phyloP scores from a whole-genome alignment of 53 echinoderm and acorn worm genomes.

The Henricia sp. region DNA sequence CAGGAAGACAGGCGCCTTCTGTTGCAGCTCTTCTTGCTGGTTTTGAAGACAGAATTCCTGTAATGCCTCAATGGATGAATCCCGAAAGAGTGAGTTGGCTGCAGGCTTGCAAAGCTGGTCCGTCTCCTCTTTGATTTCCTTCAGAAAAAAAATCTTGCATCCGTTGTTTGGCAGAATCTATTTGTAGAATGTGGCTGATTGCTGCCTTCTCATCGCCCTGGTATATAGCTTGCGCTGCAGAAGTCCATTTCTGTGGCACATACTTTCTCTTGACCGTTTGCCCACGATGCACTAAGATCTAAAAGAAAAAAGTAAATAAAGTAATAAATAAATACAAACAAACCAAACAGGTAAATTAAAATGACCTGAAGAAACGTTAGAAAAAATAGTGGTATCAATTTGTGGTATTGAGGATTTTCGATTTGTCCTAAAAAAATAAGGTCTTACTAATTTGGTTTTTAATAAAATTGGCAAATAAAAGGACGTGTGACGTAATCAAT shows the following conservation, averaged over 20 bases:
- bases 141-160: not conserved
- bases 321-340: no score
- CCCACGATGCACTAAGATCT: not conserved
- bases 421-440: no score
- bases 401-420: no score
- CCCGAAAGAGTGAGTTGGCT: conserved; percentile 10
- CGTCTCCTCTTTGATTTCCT: not conserved
- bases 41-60: not conserved
- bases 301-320: not conserved
- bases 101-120: not conserved
- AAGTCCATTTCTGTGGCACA: not conserved
- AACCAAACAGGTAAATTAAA: no score
- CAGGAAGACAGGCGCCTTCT: not conserved
- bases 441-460: no score
- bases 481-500: no score
- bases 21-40: conserved; percentile 6
- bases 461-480: no score
- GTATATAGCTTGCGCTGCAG: not conserved
- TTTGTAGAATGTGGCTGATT: not conserved
- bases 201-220: not conserved
- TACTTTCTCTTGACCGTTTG: not conserved
- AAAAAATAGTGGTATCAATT: no score
- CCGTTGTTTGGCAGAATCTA: no score
- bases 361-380: no score
- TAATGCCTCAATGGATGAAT: conserved; percentile 28